Evolutionary conservation across 2,888 invertebrate species (phyloP).

Genomic region (Spodoptera exigua): DNA sequence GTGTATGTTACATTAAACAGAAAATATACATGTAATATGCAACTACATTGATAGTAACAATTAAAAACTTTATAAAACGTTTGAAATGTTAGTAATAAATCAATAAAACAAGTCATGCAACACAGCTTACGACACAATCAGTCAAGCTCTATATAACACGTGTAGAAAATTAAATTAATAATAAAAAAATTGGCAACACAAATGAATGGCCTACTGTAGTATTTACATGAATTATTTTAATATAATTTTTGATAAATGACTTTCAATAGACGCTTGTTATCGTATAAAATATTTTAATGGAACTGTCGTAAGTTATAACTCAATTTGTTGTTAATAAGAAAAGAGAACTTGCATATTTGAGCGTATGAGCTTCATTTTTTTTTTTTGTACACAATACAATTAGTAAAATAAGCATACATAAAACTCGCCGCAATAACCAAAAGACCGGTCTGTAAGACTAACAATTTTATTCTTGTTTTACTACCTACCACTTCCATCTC

Average conservation of each 20-base stretch:
- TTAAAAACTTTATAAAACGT: constrained; percentile 18
- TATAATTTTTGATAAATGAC: background rate
- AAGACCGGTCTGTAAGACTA: too few relatives aligned
- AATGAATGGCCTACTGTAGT: constrained; percentile 27
- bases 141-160: constrained; percentile 52
- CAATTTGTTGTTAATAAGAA: constrained; percentile 23
- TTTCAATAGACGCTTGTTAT: constrained; percentile 23
- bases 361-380: too few relatives aligned
- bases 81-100: constrained; percentile 39
- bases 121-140: constrained; percentile 37
- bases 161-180: constrained; percentile 39
- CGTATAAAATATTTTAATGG: constrained; percentile 9
- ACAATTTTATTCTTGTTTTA: too few relatives aligned
- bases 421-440: too few relatives aligned
- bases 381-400: too few relatives aligned
- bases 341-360: too few relatives aligned
- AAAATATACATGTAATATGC: too few relatives aligned
- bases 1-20: too few relatives aligned
- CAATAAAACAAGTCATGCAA: constrained; percentile 41
- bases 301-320: constrained; percentile 27
- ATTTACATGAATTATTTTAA: constrained; percentile 21
- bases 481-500: too few relatives aligned
- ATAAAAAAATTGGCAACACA: constrained; percentile 39
- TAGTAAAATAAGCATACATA: too few relatives aligned
- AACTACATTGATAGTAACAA: constrained; percentile 17